These are phyloP conservation scores for Ctenicera cuprea DNA, from an alignment of 2,888 invertebrate genomes.

Conservation along the genomic window DNA sequence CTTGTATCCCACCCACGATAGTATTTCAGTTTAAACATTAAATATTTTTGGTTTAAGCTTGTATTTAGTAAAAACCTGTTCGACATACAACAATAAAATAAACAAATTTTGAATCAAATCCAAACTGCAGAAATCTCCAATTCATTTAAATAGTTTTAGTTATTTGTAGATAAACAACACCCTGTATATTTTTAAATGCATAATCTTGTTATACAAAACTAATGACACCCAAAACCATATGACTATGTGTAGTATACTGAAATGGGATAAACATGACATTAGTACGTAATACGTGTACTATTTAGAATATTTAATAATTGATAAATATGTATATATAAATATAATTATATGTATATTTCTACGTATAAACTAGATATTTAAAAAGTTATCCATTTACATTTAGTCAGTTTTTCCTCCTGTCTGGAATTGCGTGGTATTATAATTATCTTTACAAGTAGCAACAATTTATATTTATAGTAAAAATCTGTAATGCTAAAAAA, in stretches of 20 bases:
- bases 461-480: constrained; percentile 34
- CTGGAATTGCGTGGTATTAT: constrained; percentile 6
- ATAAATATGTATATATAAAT: constrained; percentile 38
- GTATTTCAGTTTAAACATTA: too few relatives aligned
- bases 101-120: too few relatives aligned
- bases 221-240: constrained; percentile 42
- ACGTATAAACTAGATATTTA: constrained; percentile 41
- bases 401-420: constrained; percentile 6
- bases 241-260: constrained; percentile 28
- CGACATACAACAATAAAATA: too few relatives aligned
- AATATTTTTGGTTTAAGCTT: too few relatives aligned
- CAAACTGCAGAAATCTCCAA: too few relatives aligned
- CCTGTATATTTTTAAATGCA: constrained; percentile 21
- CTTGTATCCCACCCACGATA: too few relatives aligned
- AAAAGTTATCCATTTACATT: constrained; percentile 12
- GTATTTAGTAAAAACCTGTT: too few relatives aligned
- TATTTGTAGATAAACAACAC: constrained; percentile 1
- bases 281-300: constrained; percentile 28
- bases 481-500: constrained; percentile 36
- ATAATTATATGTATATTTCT: constrained; percentile 37
- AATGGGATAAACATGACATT: constrained; percentile 31
- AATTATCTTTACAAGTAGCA: constrained; percentile 21
- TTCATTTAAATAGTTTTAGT: too few relatives aligned
- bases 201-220: constrained; percentile 30
- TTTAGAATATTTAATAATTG: constrained; percentile 37